phyloP scores from a whole-genome alignment of 2,797 vertebrate species.

The Liasis olivaceus region DNA sequence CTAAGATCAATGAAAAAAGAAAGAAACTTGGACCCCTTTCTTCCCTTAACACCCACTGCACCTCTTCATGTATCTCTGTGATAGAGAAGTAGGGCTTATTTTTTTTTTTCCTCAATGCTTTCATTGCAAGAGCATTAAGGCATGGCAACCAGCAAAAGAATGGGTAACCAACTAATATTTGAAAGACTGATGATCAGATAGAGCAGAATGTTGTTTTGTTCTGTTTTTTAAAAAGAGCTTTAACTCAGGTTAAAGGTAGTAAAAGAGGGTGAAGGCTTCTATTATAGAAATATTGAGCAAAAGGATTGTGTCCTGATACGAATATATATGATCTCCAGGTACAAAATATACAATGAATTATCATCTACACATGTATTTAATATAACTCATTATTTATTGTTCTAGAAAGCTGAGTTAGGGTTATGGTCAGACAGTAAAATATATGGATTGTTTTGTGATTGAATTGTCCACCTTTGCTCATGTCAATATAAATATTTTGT shows the following conservation, averaged over 20 bases:
- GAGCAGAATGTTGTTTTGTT: neutral
- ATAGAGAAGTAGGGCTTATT: neutral
- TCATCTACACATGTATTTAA: neutral
- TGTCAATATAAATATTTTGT: neutral
- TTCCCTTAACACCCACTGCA: neutral
- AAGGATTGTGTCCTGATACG: neutral
- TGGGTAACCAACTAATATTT: neutral
- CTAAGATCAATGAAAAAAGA: neutral
- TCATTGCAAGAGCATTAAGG: neutral
- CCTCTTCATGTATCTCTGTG: neutral
- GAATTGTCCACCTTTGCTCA: neutral
- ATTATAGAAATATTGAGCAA: neutral
- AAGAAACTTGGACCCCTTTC: neutral
- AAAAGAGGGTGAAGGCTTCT: neutral
- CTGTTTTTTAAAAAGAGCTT: neutral
- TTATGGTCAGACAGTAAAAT: neutral
- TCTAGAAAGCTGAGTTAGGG: neutral
- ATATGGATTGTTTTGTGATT: neutral
- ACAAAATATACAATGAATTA: neutral
- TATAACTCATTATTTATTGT: neutral
- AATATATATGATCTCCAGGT: neutral
- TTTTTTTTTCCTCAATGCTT: neutral
- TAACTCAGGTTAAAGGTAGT: neutral
- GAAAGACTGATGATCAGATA: neutral
- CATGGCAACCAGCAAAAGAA: neutral